A percentile compares a stretch with the other conserved stretches of the same genome.
phyloP scores from a whole-genome alignment of 2,797 vertebrate species.

The Ammospiza maritima region DNA sequence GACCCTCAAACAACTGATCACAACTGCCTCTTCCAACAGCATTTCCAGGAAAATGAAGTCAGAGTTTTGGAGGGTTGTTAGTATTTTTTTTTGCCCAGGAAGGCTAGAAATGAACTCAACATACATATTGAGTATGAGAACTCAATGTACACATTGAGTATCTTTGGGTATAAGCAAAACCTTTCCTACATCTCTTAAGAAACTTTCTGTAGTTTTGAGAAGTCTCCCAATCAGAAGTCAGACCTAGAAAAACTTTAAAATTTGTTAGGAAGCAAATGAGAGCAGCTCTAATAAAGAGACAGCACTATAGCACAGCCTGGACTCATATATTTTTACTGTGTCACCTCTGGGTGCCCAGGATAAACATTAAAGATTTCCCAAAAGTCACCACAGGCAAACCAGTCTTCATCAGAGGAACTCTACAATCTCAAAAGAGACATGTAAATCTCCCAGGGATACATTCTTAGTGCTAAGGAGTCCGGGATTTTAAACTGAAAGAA shows the following conservation, averaged over 20 bases:
- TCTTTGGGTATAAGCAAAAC: background rate
- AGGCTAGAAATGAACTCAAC: background rate
- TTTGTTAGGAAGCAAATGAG: background rate
- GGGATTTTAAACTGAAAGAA: background rate
- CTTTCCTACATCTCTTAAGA: background rate
- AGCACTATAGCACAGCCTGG: background rate
- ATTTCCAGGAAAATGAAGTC: background rate
- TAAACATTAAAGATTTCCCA: background rate
- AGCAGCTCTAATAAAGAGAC: background rate
- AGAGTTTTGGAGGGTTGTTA: background rate
- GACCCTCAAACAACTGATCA: background rate
- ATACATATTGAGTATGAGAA: background rate
- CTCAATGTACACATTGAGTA: background rate
- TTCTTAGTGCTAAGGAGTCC: background rate
- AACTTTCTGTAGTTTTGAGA: background rate
- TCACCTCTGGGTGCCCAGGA: background rate
- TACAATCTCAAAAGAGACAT: accelerated
- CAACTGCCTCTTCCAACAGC: accelerated
- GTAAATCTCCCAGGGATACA: background rate
- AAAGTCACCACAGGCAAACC: background rate
- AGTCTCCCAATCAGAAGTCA: background rate
- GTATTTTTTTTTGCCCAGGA: background rate
- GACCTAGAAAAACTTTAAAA: background rate
- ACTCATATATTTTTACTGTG: accelerated
- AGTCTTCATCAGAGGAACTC: background rate